Evolutionary conservation across 2,888 invertebrate genomes (phyloP).

Genomic region (Steinernema carpocapsae): DNA sequence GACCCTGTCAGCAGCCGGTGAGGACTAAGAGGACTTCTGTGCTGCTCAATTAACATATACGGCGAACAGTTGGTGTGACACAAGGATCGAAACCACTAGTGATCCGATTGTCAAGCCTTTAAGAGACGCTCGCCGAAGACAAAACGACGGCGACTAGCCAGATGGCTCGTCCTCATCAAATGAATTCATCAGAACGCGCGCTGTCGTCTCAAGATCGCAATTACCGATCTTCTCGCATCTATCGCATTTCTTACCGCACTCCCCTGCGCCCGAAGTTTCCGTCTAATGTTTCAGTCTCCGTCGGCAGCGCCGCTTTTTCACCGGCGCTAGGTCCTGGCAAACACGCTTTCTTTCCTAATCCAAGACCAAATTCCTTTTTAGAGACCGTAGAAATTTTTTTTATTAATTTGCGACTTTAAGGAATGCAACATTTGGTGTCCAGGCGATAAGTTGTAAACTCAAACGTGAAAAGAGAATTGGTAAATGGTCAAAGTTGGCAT

Average conservation of each 20-base stretch:
- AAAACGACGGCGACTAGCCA: slow-evolving; percentile 30
- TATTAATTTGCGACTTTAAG: too few species aligned
- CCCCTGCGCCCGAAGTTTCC: not conserved
- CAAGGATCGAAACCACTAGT: slow-evolving; percentile 6
- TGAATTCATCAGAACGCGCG: slow-evolving; percentile 28
- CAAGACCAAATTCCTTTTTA: too few species aligned
- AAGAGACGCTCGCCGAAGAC: slow-evolving; percentile 25
- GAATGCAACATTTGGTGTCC: too few species aligned
- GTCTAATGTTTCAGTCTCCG: too few species aligned
- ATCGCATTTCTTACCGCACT: not conserved
- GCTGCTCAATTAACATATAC: slow-evolving; percentile 32
- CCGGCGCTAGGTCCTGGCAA: too few species aligned
- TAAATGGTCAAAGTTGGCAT: slow-evolving; percentile 31
- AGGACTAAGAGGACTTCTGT: slow-evolving; percentile 27
- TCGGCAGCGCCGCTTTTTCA: too few species aligned
- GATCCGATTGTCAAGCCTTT: slow-evolving; percentile 28
- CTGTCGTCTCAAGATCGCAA: slow-evolving; percentile 25
- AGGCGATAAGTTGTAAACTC: too few species aligned
- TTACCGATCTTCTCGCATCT: slow-evolving; percentile 25
- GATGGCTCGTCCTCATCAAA: slow-evolving; percentile 33
- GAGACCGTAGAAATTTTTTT: too few species aligned
- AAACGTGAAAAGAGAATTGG: not conserved
- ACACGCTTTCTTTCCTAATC: too few species aligned
- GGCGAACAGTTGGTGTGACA: slow-evolving; percentile 24
- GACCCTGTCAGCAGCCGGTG: slow-evolving; percentile 27